Conservation (phyloP, 2,113 vertebrate genomes). For the Megaleporinus macrocephalus region DNA sequence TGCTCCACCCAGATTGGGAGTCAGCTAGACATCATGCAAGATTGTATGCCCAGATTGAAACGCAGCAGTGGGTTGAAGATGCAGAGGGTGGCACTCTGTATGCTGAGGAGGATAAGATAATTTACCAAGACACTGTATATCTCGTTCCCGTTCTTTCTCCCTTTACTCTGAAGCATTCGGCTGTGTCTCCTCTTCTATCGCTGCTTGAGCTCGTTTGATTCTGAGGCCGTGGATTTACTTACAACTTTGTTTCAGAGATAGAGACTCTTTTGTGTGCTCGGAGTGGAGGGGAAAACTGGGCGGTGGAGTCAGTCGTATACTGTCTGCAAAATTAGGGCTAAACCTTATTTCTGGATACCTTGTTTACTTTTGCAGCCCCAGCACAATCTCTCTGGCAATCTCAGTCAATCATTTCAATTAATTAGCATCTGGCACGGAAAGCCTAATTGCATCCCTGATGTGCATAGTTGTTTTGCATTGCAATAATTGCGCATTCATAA, state of each 20-base stretch:
- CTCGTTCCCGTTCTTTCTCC: background rate
- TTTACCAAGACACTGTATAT: background rate
- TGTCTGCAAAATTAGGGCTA: background rate
- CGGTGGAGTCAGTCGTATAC: background rate
- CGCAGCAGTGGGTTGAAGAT: background rate
- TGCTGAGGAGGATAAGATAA: background rate
- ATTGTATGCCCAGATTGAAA: background rate
- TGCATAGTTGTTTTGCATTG: background rate
- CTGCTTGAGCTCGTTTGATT: background rate
- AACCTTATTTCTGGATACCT: background rate
- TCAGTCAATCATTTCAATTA: background rate
- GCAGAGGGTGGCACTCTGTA: background rate
- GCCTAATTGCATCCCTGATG: background rate
- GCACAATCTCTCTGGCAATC: background rate
- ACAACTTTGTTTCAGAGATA: background rate
- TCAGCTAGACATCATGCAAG: background rate
- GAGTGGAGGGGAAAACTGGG: background rate
- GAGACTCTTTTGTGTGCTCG: background rate
- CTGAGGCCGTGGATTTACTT: background rate
- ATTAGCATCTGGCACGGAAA: background rate
- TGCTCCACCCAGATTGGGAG: background rate
- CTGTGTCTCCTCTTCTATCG: background rate
- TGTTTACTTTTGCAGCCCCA: background rate
- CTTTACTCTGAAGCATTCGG: background rate
- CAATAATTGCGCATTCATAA: constrained; percentile 3